Conservation (phyloP, 2,113 vertebrate species). For the Neolamprologus variostigma region DNA sequence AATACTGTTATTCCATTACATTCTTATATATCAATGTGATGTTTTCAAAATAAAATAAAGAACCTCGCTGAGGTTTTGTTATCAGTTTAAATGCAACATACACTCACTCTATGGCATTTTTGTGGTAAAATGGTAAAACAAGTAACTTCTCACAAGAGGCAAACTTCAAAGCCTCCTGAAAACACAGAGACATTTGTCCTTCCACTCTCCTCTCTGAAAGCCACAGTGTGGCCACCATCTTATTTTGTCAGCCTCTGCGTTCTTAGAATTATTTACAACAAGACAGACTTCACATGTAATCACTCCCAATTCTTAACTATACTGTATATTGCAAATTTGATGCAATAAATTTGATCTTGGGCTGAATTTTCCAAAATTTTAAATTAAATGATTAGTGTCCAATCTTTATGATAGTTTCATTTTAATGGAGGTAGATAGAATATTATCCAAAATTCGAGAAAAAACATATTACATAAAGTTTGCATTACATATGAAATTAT, state of each 20-base stretch:
- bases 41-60: neutral
- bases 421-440: neutral
- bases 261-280: neutral
- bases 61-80: neutral
- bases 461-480: neutral
- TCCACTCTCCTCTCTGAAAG: constrained; percentile 22
- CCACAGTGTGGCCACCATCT: neutral
- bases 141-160: neutral
- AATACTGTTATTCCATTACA: neutral
- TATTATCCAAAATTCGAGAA: neutral
- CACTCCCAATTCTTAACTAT: neutral
- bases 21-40: neutral
- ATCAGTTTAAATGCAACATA: neutral
- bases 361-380: neutral
- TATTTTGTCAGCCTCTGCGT: constrained; percentile 4
- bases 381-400: neutral
- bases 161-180: neutral
- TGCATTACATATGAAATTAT: neutral
- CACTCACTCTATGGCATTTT: neutral
- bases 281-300: neutral
- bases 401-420: neutral
- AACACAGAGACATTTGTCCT: neutral
- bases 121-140: neutral
- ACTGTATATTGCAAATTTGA: neutral
- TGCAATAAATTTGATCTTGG: neutral